phyloP scores from a whole-genome alignment of 1,140 invertebrate species.

The Leptonema lineaticorne region DNA sequence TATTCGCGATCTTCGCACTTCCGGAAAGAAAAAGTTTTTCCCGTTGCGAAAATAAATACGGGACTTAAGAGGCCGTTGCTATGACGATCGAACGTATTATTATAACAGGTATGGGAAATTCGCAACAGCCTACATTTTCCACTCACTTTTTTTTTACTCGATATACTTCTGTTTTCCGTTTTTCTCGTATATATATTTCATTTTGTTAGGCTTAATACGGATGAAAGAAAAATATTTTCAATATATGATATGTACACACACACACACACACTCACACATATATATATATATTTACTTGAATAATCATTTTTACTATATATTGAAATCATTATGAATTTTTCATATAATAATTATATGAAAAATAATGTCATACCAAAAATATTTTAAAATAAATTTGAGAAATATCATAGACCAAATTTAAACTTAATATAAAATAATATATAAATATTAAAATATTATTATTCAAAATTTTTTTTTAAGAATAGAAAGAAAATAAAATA shows the following conservation, averaged over 20 bases:
- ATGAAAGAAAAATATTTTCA: conserved; percentile 4
- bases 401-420: too few species aligned
- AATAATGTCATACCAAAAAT: too few species aligned
- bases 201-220: background rate
- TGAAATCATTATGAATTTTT: too few species aligned
- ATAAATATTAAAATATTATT: too few species aligned
- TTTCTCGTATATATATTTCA: too few species aligned
- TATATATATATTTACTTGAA: background rate
- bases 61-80: conserved; percentile 30
- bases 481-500: too few species aligned
- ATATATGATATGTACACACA: background rate
- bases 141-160: conserved; percentile 2
- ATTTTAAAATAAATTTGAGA: too few species aligned
- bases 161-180: too few species aligned
- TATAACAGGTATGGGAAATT: conserved; percentile 21
- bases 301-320: too few species aligned
- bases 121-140: background rate
- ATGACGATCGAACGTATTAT: conserved; percentile 31
- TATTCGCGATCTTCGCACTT: background rate
- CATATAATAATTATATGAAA: too few species aligned
- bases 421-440: too few species aligned
- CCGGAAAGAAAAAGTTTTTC: conserved; percentile 31
- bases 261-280: background rate
- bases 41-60: conserved; percentile 28
- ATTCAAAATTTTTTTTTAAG: too few species aligned